Conservation (phyloP, 2,797 vertebrate genomes). For the Lithobates sylvaticus region DNA sequence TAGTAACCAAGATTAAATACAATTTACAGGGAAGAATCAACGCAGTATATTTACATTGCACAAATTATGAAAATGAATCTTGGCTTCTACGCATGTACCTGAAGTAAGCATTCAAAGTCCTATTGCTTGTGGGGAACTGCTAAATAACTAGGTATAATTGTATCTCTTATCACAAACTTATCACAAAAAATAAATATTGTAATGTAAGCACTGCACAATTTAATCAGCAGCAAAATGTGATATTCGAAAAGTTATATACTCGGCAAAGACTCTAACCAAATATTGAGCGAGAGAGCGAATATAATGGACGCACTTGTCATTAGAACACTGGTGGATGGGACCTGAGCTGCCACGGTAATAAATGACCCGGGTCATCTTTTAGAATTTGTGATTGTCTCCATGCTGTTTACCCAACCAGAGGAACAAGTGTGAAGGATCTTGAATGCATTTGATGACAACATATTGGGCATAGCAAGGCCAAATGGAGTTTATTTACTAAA, state of each 20-base stretch:
- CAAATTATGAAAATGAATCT: neutral
- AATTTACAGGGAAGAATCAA: neutral
- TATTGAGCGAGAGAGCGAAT: neutral
- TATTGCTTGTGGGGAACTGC: too few relatives aligned
- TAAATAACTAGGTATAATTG: neutral
- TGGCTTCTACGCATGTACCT: neutral
- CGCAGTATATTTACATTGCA: neutral
- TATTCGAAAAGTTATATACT: neutral
- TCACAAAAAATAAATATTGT: neutral
- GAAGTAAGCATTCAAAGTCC: too few relatives aligned
- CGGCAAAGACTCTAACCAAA: too few relatives aligned
- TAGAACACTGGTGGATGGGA: too few relatives aligned
- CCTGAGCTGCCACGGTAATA: too few relatives aligned
- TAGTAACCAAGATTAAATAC: neutral
- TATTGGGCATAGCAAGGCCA: neutral
- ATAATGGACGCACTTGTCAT: neutral
- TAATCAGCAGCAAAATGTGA: neutral
- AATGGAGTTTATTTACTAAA: too few relatives aligned
- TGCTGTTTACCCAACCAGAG: neutral
- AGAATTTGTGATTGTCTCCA: too few relatives aligned
- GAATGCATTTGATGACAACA: neutral
- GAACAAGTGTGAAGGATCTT: neutral
- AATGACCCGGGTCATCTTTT: too few relatives aligned
- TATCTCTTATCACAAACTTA: neutral
- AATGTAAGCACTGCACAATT: neutral